Base-by-base conservation (phyloP, 2,797 vertebrate species). In the Valencia hispanica region DNA sequence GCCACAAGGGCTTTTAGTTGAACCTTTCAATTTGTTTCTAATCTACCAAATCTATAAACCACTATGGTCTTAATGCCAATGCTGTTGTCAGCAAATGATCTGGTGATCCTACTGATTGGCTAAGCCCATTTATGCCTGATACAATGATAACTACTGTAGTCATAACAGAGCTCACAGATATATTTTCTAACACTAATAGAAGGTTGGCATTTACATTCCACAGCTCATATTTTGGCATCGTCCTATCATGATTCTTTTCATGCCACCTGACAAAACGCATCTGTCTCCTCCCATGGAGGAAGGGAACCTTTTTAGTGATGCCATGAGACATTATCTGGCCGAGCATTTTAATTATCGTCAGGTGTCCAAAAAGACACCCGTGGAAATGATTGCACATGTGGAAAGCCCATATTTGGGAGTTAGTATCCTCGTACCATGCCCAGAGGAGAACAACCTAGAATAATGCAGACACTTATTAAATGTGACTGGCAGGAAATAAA, bases 241-340 rank as follows among this genome's bases (percentile, higher is more conserved):
- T 18, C 57, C 57, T 72, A 77, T 55, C 39, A 53, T 73, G 69
- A 78, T 70, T 68, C 25, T 76, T 87, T 76, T 80, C 70, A 71
- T 77, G 48, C 27, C 34, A 73, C 61, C 63, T 77, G 70, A 86
- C 75, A 55, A 66, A 76, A 84, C 47, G 2, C 25, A 79, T 73
- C 74, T 70, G 53, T 25, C 57, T 84, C 43, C 50, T 77, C 48
- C 15, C 0, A 3, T 34, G 53, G 14, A 70, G 5, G 51, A 6
- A 50, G 15, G 27, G 47, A 59, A 73, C 20, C 47, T 68, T 84
- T n/a, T 78, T 75, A 55, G 4, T 18, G 45, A 41, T 71, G 74
- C 74, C 77, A 78, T 39, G 75, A 66, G 55, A 80, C 82, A 87
- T 86, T 32, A 84, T 51, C 25, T 30, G 70, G 83, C 71, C 41